Evolutionary conservation across 2,797 vertebrate genomes (phyloP), one percentile per base, ranked within the genome.

Genomic region (Oreochromis grahami): DNA sequence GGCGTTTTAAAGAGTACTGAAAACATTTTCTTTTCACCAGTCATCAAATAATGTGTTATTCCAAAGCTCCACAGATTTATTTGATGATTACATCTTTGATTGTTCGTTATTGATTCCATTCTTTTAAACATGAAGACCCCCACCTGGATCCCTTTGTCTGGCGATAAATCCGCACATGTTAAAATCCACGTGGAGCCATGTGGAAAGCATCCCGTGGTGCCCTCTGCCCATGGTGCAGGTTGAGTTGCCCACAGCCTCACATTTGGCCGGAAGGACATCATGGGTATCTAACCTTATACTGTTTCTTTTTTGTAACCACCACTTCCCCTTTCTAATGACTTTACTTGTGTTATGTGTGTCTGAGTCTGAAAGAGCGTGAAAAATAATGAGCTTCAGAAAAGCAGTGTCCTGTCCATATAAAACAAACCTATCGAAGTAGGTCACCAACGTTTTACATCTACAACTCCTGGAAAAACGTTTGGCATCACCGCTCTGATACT

Each of bases 161-260:
- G 36, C 60, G 55, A 78, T 92, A 88, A 91, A 92, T 81, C 56
- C 32, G 11, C 34, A 21, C 36, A 17, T 60, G 34, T 81, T 83
- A 24, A 72, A 79, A 76, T 63, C 68, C 50, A 63, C 3, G 17
- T 26, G 79, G 77, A 85, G 79, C 88, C 87, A 91, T 72, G 78
- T 87, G 88, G 87, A 91, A 90, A 72, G 55, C 85, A 86, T 92
- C 83, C 78, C 84, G 76, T 51, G 72, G 78, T 83, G 79, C 78
- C 77, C 84, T 83, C 76, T 21, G 55, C 82, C 26, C 55, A 3
- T 32, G 26, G 15, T 60, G 56, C 76, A 79, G 78, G 82, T 88
- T 84, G 87, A 91, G 79, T 32, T 70, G 86, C 83, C 90, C 86
- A 86, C 81, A 81, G 78, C 79, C 82, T 77, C 13, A 43, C 24